phyloP scores from a whole-genome alignment of 2,113 vertebrate species.

The Dromiciops gliroides region DNA sequence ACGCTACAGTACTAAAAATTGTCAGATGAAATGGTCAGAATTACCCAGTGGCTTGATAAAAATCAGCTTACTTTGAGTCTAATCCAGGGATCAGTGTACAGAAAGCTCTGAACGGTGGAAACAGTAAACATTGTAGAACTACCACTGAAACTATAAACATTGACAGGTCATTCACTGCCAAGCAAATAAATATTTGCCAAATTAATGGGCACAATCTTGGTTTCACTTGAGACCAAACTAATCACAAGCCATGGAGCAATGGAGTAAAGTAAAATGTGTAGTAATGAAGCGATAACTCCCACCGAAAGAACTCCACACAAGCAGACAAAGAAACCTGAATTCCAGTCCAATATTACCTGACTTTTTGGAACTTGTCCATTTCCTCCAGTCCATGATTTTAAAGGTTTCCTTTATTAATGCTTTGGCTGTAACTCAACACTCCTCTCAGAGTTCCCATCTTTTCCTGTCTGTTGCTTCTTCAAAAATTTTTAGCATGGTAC shows the following conservation, averaged over 20 bases:
- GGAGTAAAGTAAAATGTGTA: neutral
- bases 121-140: constrained; percentile 55
- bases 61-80: constrained; percentile 78
- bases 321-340: neutral
- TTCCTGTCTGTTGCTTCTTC: neutral
- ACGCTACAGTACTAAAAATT: constrained; percentile 62
- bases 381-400: neutral
- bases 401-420: neutral
- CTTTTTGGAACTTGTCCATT: neutral
- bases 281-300: neutral
- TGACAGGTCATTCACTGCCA: neutral
- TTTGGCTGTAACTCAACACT: neutral
- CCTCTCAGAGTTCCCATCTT: neutral
- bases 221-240: constrained; percentile 48
- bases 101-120: constrained; percentile 59
- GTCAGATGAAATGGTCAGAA: constrained; percentile 68
- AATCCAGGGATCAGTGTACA: constrained; percentile 64
- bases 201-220: constrained; percentile 19
- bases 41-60: constrained; percentile 73
- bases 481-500: neutral
- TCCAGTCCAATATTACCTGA: neutral
- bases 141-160: constrained; percentile 19
- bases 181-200: constrained; percentile 63
- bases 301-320: neutral
- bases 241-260: constrained; percentile 32